Evolutionary conservation across 2,888 invertebrate genomes (phyloP).

Genomic region (Nebria brevicollis): DNA sequence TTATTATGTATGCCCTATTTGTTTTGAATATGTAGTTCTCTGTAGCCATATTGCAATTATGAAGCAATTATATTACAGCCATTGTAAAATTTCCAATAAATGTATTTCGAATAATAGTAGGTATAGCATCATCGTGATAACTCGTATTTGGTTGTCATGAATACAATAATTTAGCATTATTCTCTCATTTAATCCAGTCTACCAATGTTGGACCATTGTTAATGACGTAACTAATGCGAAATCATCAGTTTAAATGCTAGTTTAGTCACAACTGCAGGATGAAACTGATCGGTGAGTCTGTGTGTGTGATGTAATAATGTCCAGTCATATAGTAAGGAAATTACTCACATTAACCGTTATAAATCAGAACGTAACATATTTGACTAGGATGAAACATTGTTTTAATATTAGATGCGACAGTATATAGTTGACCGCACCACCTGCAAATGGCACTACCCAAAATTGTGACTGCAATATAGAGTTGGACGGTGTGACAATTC

Average conservation of each 20-base stretch:
- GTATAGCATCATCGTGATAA: neutral
- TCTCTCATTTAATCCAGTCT: conserved; percentile 9
- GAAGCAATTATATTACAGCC: neutral
- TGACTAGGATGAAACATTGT: conserved; percentile 26
- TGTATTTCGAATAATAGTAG: neutral
- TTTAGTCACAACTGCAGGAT: conserved; percentile 16
- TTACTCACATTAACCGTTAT: conserved; percentile 24
- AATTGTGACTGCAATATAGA: conserved; percentile 9
- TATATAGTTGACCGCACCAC: neutral
- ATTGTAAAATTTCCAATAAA: conserved; percentile 5
- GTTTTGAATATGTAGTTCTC: neutral
- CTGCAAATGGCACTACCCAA: neutral
- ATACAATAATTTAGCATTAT: conserved; percentile 21
- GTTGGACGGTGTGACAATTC: neutral
- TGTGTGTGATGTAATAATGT: neutral
- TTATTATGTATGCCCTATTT: neutral
- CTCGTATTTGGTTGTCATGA: conserved; percentile 7
- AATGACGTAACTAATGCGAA: conserved; percentile 30
- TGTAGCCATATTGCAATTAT: neutral
- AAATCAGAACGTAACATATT: conserved; percentile 23
- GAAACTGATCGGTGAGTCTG: neutral
- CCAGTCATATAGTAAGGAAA: conserved; percentile 1
- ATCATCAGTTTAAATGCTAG: conserved; percentile 31
- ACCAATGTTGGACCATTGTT: conserved; percentile 8
- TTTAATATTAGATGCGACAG: conserved; percentile 16